These are phyloP conservation scores for Drosophila pandora DNA, from an alignment of 1,140 invertebrate genomes.

Conservation along the genomic window DNA sequence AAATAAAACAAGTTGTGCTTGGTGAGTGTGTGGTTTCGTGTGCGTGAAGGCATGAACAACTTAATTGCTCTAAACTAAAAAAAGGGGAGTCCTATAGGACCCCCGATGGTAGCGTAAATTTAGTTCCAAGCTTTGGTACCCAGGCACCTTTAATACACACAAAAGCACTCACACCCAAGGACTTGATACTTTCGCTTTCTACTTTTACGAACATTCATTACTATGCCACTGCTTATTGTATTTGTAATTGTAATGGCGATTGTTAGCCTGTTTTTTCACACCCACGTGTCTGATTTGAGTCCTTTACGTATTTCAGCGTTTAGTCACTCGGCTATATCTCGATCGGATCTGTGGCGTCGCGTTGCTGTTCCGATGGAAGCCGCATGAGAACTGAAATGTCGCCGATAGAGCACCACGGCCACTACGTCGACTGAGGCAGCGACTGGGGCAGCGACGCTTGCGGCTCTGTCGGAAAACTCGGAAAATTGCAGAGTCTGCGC, in stretches of 20 bases:
- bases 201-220: conserved; percentile 42
- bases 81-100: neutral
- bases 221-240: conserved; percentile 27
- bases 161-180: conserved; percentile 20
- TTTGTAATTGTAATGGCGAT: conserved; percentile 26
- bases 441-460: conserved; percentile 21
- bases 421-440: conserved; percentile 24
- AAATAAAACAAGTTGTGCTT: conserved; percentile 1
- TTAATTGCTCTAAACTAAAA: conserved; percentile 2
- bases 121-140: neutral
- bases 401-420: conserved; percentile 6
- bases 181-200: conserved; percentile 43
- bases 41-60: conserved; percentile 4
- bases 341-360: conserved; percentile 9
- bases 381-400: conserved; percentile 60
- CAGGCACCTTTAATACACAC: conserved; percentile 8
- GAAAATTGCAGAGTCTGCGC: conserved; percentile 63
- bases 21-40: neutral
- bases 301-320: conserved; percentile 30
- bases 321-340: neutral
- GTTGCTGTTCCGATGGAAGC: conserved; percentile 57
- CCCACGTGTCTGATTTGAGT: conserved; percentile 27
- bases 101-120: conserved; percentile 7
- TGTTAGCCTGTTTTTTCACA: conserved; percentile 28
- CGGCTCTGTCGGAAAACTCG: conserved; percentile 35